These are phyloP conservation scores for Actinostola sp. DNA, from an alignment of 92 coral and sea anemone genomes.

Conservation along the genomic window DNA sequence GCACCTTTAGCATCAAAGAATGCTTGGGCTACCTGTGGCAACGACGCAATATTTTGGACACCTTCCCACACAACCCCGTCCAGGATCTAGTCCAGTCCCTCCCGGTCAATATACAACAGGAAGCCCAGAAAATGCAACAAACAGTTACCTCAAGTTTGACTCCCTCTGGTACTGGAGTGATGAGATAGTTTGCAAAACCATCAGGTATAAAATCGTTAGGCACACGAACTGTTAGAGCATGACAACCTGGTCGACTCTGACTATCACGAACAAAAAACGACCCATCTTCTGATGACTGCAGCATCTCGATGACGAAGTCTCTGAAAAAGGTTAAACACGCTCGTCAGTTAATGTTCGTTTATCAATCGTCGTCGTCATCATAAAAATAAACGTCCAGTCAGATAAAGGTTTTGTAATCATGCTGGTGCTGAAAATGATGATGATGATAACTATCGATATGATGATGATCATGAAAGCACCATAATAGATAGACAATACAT, in stretches of 20 bases:
- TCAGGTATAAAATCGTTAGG: constrained; percentile 65
- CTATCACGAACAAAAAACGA: constrained; percentile 97
- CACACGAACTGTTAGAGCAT: constrained; percentile 87
- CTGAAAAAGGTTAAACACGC: constrained; percentile 32
- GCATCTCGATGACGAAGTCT: constrained; percentile 88
- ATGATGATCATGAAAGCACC: too few relatives aligned
- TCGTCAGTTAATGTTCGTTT: neutral
- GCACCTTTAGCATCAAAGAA: too few relatives aligned
- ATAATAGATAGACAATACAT: too few relatives aligned
- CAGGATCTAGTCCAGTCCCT: neutral
- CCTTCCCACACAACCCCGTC: neutral
- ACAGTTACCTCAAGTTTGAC: constrained; percentile 75
- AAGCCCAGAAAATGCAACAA: neutral
- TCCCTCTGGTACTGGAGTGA: constrained; percentile 70
- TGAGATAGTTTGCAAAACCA: constrained; percentile 89
- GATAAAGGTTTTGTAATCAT: too few relatives aligned
- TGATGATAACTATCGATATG: too few relatives aligned
- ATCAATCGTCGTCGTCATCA: too few relatives aligned
- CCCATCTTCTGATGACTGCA: constrained; percentile 87
- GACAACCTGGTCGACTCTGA: constrained; percentile 91
- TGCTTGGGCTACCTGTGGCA: too few relatives aligned
- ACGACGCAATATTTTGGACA: too few relatives aligned
- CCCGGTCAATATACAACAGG: neutral
- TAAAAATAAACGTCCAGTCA: too few relatives aligned
- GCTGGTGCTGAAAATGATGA: too few relatives aligned